These are phyloP conservation scores for Gallinago media DNA, from an alignment of 2,113 vertebrate species.

Conservation along the genomic window DNA sequence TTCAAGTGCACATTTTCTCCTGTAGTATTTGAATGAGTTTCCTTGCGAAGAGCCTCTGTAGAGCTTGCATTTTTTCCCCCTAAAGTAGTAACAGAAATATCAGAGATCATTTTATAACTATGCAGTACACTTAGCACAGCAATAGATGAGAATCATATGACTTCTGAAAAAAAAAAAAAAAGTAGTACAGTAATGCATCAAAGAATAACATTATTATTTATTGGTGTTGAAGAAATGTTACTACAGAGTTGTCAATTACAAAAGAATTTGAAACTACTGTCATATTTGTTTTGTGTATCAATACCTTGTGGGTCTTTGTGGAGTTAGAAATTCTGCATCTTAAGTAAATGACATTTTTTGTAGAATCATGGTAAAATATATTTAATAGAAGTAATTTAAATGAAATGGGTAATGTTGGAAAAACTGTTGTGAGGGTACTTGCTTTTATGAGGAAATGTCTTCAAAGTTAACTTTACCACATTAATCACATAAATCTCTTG, in stretches of 20 bases:
- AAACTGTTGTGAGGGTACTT: neutral
- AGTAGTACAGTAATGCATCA: neutral
- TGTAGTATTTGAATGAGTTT: neutral
- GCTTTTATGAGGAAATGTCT: constrained; percentile 25
- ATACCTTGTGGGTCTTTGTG: neutral
- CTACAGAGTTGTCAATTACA: neutral
- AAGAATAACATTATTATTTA: neutral
- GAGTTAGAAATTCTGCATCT: neutral
- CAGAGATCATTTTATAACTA: neutral
- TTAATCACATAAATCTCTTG: constrained; percentile 43
- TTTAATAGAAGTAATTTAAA: neutral
- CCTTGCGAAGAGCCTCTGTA: neutral
- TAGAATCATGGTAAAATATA: neutral
- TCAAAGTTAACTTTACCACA: constrained; percentile 36
- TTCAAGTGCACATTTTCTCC: neutral
- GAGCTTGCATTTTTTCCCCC: neutral
- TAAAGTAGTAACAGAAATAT: neutral
- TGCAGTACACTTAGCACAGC: too few relatives aligned
- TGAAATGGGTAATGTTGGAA: neutral
- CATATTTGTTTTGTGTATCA: accelerated
- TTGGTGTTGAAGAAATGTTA: neutral
- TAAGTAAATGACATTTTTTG: neutral
- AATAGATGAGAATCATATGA: neutral
- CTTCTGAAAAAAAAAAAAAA: neutral
- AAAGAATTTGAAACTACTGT: neutral